Base-by-base conservation (phyloP, 2,113 vertebrate species). In the Chelonoidis abingdonii region DNA sequence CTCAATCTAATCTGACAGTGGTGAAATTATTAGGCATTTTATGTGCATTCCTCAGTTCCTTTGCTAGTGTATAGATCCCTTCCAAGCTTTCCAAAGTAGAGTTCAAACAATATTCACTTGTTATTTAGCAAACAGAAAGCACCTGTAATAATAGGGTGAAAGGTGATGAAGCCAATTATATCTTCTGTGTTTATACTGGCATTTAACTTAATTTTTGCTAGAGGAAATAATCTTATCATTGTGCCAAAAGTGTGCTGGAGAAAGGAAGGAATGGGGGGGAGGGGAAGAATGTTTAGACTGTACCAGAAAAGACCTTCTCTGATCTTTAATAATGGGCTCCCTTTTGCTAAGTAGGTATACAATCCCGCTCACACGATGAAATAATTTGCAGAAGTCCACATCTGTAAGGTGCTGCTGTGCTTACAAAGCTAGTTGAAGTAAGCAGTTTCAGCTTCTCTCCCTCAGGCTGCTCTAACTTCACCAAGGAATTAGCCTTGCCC, bases 1-100 rank as follows among this genome's bases (percentile, higher is more conserved):
- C 96, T 95, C 96, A 97, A 97, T 97, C 96, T 96, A 95, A 96
- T 95, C 90, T 95, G 96, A 97, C 96, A 95, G 92, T 91, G 69
- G 79, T 94, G 82, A 91, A 97, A 96, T 97, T 93, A 95, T 97
- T 95, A 93, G 78, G 82, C 87, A 95, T 95, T 95, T 97, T 92
- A 91, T 83, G 89, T 54, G 93, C 86, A 87, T 95, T 95, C 57
- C 57, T 79, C 54, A 85, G 65, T 85, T 91, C 24, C 52, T 85
- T 75, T 88, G 86, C 83, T 92, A 75, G 35, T 89, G 22, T 92
- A 88, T 49, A 86, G 47, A 93, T 94, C 93, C 72, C 65, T 93
- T 81, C 22, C n/a, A 91, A 89, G 8, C 81, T 52, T 88, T 91
- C 65, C 83, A 53, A 38, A 83, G 3, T 79, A 14, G 47, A 83